phyloP scores from a whole-genome alignment of 2,888 invertebrate genomes.

The Rhagophthalmus giganteus region DNA sequence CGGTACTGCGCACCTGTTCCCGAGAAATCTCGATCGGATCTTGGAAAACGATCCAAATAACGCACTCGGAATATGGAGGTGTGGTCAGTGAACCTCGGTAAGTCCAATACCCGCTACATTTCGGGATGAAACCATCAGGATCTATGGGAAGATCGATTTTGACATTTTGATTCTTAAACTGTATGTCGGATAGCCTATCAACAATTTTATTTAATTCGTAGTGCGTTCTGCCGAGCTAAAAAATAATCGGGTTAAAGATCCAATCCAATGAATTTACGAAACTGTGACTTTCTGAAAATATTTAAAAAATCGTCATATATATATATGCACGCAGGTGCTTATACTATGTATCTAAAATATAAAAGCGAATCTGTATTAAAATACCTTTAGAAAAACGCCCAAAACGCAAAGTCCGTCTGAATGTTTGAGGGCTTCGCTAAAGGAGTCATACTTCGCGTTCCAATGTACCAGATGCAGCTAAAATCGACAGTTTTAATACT shows the following conservation, averaged over 20 bases:
- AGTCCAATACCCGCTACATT: conserved; percentile 82
- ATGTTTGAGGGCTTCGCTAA: conserved; percentile 81
- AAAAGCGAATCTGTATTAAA: conserved; percentile 36
- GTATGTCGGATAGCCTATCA: conserved; percentile 71
- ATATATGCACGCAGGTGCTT: too few species aligned
- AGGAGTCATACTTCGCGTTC: conserved; percentile 84
- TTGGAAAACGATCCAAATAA: conserved; percentile 92
- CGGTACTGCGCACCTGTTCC: too few species aligned
- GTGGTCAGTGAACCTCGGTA: conserved; percentile 91
- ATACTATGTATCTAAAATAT: too few species aligned
- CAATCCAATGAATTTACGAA: too few species aligned
- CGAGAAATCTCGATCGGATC: conserved; percentile 84
- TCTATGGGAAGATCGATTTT: conserved; percentile 52
- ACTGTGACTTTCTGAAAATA: too few species aligned
- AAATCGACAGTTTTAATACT: conserved; percentile 37
- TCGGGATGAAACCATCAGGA: conserved; percentile 66
- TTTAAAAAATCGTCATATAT: too few species aligned
- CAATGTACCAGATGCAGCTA: conserved; percentile 92
- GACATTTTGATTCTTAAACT: conserved; percentile 68
- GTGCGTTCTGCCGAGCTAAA: conserved; percentile 74
- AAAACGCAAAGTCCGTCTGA: conserved; percentile 88
- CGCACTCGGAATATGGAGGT: conserved; percentile 91
- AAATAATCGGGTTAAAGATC: too few species aligned
- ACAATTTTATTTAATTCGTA: conserved; percentile 81
- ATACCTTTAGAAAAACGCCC: conserved; percentile 84